Evolutionary conservation across 2,113 vertebrate species (phyloP), one percentile per base, ranked within the genome.

Genomic region (Amphiprion percula): DNA sequence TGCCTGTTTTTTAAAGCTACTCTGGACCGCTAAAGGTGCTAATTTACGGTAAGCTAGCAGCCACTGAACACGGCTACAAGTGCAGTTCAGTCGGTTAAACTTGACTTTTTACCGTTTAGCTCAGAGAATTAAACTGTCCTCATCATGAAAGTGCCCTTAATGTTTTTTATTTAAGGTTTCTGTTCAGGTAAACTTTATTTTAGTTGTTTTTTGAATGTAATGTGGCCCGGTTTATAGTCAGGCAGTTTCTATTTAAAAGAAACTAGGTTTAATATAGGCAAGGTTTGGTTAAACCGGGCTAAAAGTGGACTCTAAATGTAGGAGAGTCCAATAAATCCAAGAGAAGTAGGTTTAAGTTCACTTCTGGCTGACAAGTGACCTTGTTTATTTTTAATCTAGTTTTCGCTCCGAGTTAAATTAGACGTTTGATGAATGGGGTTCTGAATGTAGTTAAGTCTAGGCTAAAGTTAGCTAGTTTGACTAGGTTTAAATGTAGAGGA

Each of bases 21-120:
- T 69, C 4, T 33, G 52, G 23, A 62, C 3, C 8, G 84, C 65
- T 80, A 80, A 80, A 63, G 23, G 30, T 59, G 76, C 77, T 83
- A 83, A 87, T 52, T 47, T 10, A 16, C 28, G 5, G 17, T 44
- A 26, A 30, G 80, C 53, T 86, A 77, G 60, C 74, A 28, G 26
- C 66, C 46, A 21, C 56, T 74, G 6, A 21, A 19, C 8, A 12
- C 1, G 4, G 26, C 6, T 39, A 4, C 17, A 26, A 19, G 26
- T 52, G n/a, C 15, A 19, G 49, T 24, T 44, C 2, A 54, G 6
- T 26, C 0, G 16, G 10, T 6, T 23, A 10, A 58, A 7, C 0
- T 26, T 10, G 21, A 49, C 21, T 66, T 24, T 60, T 44, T 14
- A 52, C n/a, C 2, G 10, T 41, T 11, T 16, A n/a, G 6, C n/a